These are phyloP conservation scores for Toxotes jaculatrix DNA, from an alignment of 2,113 vertebrate genomes.

Conservation along the genomic window DNA sequence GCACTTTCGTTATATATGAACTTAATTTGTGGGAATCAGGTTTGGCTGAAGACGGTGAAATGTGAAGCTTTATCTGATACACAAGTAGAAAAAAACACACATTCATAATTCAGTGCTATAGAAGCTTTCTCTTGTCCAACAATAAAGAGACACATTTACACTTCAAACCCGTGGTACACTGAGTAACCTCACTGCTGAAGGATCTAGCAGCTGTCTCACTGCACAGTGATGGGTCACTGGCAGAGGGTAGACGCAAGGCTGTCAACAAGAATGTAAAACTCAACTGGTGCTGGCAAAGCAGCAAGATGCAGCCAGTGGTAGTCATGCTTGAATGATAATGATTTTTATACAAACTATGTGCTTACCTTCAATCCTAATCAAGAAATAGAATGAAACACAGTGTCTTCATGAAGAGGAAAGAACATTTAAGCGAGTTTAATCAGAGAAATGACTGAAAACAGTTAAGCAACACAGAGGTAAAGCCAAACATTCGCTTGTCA, in stretches of 20 bases:
- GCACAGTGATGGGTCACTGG: conserved; percentile 2
- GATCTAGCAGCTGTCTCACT: conserved; percentile 10
- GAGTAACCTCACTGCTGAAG: conserved; percentile 13
- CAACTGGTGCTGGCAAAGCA: background rate
- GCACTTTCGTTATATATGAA: no score
- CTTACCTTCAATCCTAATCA: background rate
- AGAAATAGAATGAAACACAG: background rate
- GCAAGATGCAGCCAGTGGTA: background rate
- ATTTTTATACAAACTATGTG: background rate
- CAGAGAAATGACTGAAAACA: background rate
- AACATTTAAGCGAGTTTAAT: conserved; percentile 13
- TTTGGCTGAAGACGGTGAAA: conserved; percentile 6
- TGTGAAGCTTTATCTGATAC: conserved; percentile 41
- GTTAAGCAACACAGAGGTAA: background rate
- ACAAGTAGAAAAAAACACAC: conserved; percentile 19
- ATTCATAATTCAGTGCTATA: conserved; percentile 61
- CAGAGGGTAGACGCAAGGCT: conserved; percentile 1
- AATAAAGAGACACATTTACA: conserved; percentile 56
- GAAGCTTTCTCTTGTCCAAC: conserved; percentile 68
- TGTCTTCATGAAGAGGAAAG: background rate
- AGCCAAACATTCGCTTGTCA: background rate
- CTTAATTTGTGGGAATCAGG: no score
- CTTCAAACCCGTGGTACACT: conserved; percentile 38
- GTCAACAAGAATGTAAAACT: conserved; percentile 1
- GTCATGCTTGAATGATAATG: background rate